Percentiles rank a stretch among this genome's conserved stretches.
These are phyloP conservation scores for Eupithecia abbreviata DNA, from an alignment of 2,888 invertebrate species.

Conservation along the genomic window DNA sequence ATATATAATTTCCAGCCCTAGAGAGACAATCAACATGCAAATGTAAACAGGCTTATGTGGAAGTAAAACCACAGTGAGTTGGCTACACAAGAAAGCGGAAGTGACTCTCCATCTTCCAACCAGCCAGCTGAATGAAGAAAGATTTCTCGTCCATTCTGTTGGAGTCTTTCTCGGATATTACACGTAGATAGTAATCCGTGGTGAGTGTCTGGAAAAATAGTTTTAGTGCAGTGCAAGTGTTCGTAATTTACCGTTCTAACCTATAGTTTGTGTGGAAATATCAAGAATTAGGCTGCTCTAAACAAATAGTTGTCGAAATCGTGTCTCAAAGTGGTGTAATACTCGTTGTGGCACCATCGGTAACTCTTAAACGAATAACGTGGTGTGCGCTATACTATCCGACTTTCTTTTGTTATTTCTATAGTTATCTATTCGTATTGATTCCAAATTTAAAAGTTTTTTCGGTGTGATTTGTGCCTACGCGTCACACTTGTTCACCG, in stretches of 20 bases:
- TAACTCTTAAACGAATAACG: conserved; percentile 24
- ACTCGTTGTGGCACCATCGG: conserved; percentile 26
- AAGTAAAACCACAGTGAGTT: conserved; percentile 12
- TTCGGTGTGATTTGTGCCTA: conserved; percentile 65
- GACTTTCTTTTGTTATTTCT: conserved; percentile 34
- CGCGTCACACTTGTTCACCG: conserved; percentile 75
- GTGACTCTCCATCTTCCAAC: conserved; percentile 65
- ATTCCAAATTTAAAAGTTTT: conserved; percentile 56
- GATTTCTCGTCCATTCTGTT: conserved; percentile 87
- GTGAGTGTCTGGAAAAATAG: conserved; percentile 77
- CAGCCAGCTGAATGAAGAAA: conserved; percentile 76
- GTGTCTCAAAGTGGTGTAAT: conserved; percentile 25
- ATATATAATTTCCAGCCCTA: too few species aligned
- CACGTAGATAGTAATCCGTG: conserved; percentile 83
- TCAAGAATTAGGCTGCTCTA: not conserved
- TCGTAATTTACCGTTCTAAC: conserved; percentile 52
- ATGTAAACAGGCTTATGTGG: not conserved
- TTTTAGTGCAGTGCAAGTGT: conserved; percentile 78
- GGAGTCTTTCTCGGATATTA: conserved; percentile 87
- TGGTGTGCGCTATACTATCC: conserved; percentile 40
- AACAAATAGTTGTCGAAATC: conserved; percentile 9
- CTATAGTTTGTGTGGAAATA: conserved; percentile 36
- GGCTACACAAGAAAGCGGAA: conserved; percentile 70
- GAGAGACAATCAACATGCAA: too few species aligned
- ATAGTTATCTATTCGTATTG: conserved; percentile 18